phyloP scores from a whole-genome alignment of 2,888 invertebrate genomes.

The Aleiodes alternator region DNA sequence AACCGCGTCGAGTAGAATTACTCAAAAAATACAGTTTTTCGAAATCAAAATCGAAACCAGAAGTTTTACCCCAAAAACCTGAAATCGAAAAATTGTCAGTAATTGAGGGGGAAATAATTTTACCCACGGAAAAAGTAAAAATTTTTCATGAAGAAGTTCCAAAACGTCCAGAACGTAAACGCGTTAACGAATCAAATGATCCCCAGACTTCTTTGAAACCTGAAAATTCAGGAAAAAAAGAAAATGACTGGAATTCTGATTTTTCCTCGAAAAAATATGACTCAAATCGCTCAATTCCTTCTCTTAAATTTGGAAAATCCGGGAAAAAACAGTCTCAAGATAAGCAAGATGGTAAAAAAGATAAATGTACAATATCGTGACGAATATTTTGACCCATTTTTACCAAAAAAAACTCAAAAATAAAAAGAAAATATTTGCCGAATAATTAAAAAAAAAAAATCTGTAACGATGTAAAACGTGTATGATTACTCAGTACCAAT shows the following conservation, averaged over 20 bases:
- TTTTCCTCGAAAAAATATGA: constrained; percentile 45
- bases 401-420: constrained; percentile 42
- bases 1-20: constrained; percentile 5
- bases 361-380: constrained; percentile 68
- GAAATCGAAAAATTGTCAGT: constrained; percentile 58
- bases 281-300: constrained; percentile 61
- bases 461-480: constrained; percentile 44
- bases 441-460: constrained; percentile 10
- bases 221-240: background rate
- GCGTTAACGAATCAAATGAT: constrained; percentile 49
- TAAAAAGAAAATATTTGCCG: constrained; percentile 28
- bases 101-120: constrained; percentile 57
- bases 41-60: constrained; percentile 25
- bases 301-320: constrained; percentile 58
- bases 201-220: constrained; percentile 33
- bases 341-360: constrained; percentile 59
- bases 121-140: constrained; percentile 43
- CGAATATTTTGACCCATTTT: constrained; percentile 35
- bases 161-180: constrained; percentile 62
- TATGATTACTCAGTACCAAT: constrained; percentile 48
- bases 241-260: constrained; percentile 9
- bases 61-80: background rate
- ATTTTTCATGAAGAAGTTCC: constrained; percentile 51
- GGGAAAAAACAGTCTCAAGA: constrained; percentile 46
- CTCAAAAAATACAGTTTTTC: constrained; percentile 26